Evolutionary conservation across 2,113 vertebrate genomes (phyloP).

Genomic region (Lepus timidus): DNA sequence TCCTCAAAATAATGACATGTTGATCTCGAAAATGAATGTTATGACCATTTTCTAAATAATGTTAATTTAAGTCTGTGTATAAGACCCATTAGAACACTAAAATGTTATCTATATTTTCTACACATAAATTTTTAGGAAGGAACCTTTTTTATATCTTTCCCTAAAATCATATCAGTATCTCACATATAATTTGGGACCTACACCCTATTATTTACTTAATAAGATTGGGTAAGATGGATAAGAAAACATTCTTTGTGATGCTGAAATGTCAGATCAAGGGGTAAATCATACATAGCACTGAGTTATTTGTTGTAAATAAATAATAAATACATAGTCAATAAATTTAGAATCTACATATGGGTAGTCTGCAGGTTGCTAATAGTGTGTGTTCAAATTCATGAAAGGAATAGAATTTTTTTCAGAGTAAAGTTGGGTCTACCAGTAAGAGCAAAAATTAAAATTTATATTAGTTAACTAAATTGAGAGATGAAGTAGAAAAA

Average conservation of each 20-base stretch:
- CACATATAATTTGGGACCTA: neutral
- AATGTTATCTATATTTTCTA: neutral
- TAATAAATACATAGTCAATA: neutral
- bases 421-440: neutral
- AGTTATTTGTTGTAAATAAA: neutral
- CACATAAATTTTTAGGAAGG: neutral
- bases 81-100: neutral
- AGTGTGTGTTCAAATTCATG: neutral
- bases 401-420: neutral
- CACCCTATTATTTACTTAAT: neutral
- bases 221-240: neutral
- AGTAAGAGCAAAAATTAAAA: constrained; percentile 1
- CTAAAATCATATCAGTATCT: constrained; percentile 13
- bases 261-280: neutral
- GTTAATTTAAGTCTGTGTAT: neutral
- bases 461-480: neutral
- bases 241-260: constrained; percentile 16
- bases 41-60: neutral
- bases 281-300: neutral
- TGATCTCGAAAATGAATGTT: neutral
- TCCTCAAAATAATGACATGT: neutral
- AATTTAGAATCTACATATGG: constrained; percentile 3
- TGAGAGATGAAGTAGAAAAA: neutral
- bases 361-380: neutral
- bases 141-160: constrained; percentile 33